Evolutionary conservation across 2,888 invertebrate genomes (phyloP), one percentile per base, ranked within the genome.

Genomic region (Phengaris alcon): DNA sequence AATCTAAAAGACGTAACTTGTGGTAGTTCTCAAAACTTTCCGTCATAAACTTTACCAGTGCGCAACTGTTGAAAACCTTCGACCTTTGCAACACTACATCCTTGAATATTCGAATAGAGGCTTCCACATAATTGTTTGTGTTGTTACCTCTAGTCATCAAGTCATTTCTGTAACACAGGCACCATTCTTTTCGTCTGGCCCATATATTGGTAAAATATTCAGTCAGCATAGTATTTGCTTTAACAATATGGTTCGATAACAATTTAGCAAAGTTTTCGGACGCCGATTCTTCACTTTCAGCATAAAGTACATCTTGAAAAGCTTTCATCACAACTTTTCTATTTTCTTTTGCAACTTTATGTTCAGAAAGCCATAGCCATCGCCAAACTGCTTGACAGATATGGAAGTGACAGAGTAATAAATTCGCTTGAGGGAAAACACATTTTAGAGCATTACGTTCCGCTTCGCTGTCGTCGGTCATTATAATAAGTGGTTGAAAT

Each of bases 381-480:
- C 77, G 69, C 75, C 74, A 77, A 64, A 75, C 44, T 12, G 75
- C 75, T 68, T 77, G 74, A 15, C 12, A 46, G 55, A 77, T 69
- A 72, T 77, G 77, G 52, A 76, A 75, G 51, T 15, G 15, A 74
- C 76, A 76, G 12, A 76, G 51, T 35, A 76, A 55, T 64, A 76
- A 64, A 51, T 74, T 68, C n/a, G 74, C 35, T 12, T 76, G 73
- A 48, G 69, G 76, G 22, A 76, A 75, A 72, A 74, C 22, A 52
- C 46, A 57, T 74, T 46, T 52, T 52, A 52, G 52, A 52, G 52
- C 52, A 69, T 69, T 69, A 35, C 69, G 69, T 69, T 69, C 69
- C 35, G 75, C 78, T 73, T 74, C 68, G 75, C 64, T 70, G 73
- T 77, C 78, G 75, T 78, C 78, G 64, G 78, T 77, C 78, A 78